Percentiles rank a stretch among this genome's conserved stretches.
Evolutionary conservation across 1,140 invertebrate genomes (phyloP).

Genomic region (Lethrus apterus): DNA sequence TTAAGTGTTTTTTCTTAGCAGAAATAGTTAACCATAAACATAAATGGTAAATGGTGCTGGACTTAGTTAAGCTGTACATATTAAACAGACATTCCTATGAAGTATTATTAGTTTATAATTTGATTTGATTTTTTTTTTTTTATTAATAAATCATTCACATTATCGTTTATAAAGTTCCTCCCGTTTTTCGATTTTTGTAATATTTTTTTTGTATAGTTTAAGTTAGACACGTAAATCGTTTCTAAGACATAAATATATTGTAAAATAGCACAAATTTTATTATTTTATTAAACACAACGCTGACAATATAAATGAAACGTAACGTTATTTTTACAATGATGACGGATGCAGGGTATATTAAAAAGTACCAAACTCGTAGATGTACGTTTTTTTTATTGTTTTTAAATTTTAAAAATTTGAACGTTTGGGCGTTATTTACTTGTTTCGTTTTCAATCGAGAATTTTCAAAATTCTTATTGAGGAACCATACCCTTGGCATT

Average conservation of each 20-base stretch:
- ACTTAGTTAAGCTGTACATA: slow-evolving; percentile 36
- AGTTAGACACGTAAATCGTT: not conserved
- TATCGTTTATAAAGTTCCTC: slow-evolving; percentile 15
- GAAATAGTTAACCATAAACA: slow-evolving; percentile 4
- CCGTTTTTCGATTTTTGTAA: slow-evolving; percentile 3
- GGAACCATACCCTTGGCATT: slow-evolving; percentile 40
- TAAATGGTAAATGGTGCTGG: slow-evolving; percentile 34
- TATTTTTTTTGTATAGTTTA: not conserved
- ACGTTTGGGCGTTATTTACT: too few species aligned
- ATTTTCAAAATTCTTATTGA: slow-evolving; percentile 30
- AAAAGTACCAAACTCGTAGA: too few species aligned
- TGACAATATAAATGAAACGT: too few species aligned
- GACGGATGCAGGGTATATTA: too few species aligned
- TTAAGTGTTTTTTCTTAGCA: not conserved
- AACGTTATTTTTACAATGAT: too few species aligned
- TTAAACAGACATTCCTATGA: slow-evolving; percentile 37
- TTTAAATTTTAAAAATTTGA: slow-evolving; percentile 21
- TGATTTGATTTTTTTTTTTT: not conserved
- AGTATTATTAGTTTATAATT: slow-evolving; percentile 36
- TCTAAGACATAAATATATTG: not conserved
- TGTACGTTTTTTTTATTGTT: not conserved
- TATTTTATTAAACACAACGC: too few species aligned
- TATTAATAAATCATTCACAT: slow-evolving; percentile 1
- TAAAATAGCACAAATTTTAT: slow-evolving; percentile 2
- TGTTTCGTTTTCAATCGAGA: too few species aligned